These are phyloP conservation scores for Calliphora vomitoria DNA, from an alignment of 2,888 invertebrate species.

Conservation along the genomic window DNA sequence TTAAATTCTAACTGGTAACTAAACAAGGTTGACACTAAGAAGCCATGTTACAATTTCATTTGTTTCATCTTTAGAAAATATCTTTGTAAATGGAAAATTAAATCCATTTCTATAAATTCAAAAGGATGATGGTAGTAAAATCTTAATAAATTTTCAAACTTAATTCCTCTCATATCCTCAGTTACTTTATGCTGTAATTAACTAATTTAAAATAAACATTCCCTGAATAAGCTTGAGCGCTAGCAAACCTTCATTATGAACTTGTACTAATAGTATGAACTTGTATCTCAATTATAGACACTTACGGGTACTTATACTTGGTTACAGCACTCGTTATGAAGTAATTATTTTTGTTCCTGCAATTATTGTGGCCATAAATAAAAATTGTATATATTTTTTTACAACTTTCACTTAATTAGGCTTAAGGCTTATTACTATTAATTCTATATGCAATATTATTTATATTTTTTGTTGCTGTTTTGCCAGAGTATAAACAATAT, in stretches of 20 bases:
- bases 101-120: neutral
- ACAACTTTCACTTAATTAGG: conserved; percentile 73
- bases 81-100: too few species aligned
- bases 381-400: conserved; percentile 29
- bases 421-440: conserved; percentile 70
- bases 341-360: conserved; percentile 53
- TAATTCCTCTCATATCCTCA: neutral
- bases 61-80: too few species aligned
- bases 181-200: conserved; percentile 9
- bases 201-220: conserved; percentile 33
- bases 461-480: conserved; percentile 4
- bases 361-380: conserved; percentile 53
- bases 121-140: conserved; percentile 2
- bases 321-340: conserved; percentile 11
- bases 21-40: too few species aligned
- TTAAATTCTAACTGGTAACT: too few species aligned
- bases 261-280: conserved; percentile 21
- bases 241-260: conserved; percentile 1
- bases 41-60: too few species aligned
- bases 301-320: neutral
- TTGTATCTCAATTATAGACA: conserved; percentile 31
- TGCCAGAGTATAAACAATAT: conserved; percentile 4
- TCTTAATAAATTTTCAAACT: neutral
- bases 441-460: conserved; percentile 49
- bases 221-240: neutral